phyloP scores from a whole-genome alignment of 2,797 vertebrate species.

The Anisognathus igniventris region DNA sequence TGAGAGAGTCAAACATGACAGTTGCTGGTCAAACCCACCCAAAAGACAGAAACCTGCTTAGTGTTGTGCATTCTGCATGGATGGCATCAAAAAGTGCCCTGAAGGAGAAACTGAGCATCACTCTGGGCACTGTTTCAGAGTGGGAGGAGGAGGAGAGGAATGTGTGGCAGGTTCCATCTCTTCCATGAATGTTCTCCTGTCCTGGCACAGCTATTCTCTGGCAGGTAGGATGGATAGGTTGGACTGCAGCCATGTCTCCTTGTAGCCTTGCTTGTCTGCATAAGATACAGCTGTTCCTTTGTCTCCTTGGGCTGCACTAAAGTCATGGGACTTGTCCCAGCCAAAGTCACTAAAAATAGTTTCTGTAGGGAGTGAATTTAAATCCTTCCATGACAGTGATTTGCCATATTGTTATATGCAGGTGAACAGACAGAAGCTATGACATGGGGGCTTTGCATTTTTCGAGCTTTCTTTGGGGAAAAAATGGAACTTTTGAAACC shows the following conservation, averaged over 20 bases:
- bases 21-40: background rate
- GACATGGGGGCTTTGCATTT: background rate
- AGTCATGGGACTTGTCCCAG: accelerated
- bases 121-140: background rate
- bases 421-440: background rate
- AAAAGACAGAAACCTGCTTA: background rate
- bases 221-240: background rate
- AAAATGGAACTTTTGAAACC: background rate
- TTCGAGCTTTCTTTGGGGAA: background rate
- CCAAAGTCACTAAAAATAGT: background rate
- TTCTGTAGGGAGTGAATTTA: background rate
- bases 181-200: background rate
- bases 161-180: background rate
- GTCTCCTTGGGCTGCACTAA: background rate
- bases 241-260: background rate
- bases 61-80: background rate
- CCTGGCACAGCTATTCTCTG: background rate
- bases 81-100: background rate
- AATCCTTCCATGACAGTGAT: background rate
- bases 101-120: background rate
- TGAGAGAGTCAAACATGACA: background rate
- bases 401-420: background rate
- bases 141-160: background rate
- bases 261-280: background rate
- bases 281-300: background rate